A percentile compares a stretch with the other conserved stretches of the same genome.
These are phyloP conservation scores for Fregetta grallaria DNA, from an alignment of 2,113 vertebrate genomes.

Conservation along the genomic window DNA sequence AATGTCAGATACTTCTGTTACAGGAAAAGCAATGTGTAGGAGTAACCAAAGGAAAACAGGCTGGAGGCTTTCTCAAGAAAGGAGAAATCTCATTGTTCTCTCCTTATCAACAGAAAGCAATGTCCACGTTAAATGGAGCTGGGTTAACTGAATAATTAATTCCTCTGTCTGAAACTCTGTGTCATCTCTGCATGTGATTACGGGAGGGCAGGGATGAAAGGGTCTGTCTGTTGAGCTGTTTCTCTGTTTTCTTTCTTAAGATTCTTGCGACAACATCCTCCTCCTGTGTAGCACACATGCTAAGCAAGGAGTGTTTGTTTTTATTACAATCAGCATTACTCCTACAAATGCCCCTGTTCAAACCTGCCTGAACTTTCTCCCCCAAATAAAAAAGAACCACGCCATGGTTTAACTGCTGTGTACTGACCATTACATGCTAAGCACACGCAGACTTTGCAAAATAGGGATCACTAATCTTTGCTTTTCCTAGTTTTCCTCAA, in stretches of 20 bases:
- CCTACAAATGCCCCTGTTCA: neutral
- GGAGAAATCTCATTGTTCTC: neutral
- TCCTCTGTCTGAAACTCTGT: neutral
- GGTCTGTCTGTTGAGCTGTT: neutral
- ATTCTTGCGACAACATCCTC: neutral
- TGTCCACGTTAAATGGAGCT: neutral
- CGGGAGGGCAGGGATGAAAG: neutral
- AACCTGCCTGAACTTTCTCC: neutral
- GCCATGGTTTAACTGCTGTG: accelerated
- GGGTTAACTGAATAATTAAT: neutral
- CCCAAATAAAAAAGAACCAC: no score
- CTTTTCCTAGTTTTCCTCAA: neutral
- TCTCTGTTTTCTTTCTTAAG: neutral
- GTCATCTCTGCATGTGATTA: neutral
- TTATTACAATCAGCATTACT: neutral
- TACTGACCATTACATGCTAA: accelerated
- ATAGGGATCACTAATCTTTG: neutral
- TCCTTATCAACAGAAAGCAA: constrained; percentile 8
- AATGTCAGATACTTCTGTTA: neutral
- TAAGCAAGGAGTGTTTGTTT: neutral
- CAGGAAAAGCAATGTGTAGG: neutral
- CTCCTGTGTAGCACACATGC: accelerated
- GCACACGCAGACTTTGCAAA: neutral
- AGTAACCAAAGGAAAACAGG: neutral
- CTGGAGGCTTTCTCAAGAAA: neutral